Conservation (phyloP, 2,797 vertebrate genomes). For the Molossus alvarezi region DNA sequence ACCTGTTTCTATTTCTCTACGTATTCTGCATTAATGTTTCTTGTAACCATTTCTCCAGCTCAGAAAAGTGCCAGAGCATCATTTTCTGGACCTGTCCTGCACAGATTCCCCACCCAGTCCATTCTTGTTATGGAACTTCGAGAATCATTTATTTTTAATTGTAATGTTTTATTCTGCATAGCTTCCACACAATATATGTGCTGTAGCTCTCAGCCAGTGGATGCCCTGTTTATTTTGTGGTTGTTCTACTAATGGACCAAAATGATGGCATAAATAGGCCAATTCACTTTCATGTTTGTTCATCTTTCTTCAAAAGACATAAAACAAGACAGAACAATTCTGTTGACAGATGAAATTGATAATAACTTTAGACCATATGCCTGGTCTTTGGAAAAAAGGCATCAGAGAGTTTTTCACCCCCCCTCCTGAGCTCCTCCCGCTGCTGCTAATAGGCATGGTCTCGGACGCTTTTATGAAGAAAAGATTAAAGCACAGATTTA, state of each 20-base stretch:
- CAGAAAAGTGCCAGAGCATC: neutral
- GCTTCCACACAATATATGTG: neutral
- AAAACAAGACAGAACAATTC: slow-evolving; percentile 56
- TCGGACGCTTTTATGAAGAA: slow-evolving; percentile 54
- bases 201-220: neutral
- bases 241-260: neutral
- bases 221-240: neutral
- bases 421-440: neutral
- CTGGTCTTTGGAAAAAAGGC: slow-evolving; percentile 48
- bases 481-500: slow-evolving; percentile 51
- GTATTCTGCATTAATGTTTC: neutral
- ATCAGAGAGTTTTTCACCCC: slow-evolving; percentile 13
- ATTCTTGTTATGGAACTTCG: neutral
- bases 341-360: slow-evolving; percentile 59
- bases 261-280: neutral
- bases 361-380: slow-evolving; percentile 59
- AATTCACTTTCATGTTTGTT: slow-evolving; percentile 61
- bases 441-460: slow-evolving; percentile 39
- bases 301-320: slow-evolving; percentile 66
- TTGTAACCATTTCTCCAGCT: neutral
- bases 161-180: neutral
- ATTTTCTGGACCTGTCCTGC: neutral
- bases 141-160: neutral
- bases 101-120: neutral
- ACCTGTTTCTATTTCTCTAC: neutral